A percentile compares a stretch with the other conserved stretches of the same genome.
phyloP scores from a whole-genome alignment of 1,140 invertebrate species.

The Polypedilum pembai region DNA sequence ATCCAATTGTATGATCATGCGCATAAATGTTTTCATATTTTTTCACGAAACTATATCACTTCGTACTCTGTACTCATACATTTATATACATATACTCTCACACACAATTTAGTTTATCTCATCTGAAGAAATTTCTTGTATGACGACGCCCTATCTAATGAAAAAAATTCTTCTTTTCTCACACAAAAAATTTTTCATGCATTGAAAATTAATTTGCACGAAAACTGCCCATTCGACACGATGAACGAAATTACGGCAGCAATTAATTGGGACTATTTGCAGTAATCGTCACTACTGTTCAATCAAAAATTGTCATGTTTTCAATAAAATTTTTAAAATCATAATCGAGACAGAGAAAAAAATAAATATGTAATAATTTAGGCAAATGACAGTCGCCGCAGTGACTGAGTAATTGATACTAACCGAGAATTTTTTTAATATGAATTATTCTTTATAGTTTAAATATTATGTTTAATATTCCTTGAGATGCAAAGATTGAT shows the following conservation, averaged over 20 bases:
- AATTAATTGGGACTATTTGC: no score
- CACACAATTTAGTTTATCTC: slow-evolving; percentile 23
- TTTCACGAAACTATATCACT: slow-evolving; percentile 22
- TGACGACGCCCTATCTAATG: slow-evolving; percentile 28
- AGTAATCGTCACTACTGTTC: no score
- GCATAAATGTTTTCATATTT: background rate
- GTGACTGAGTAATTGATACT: background rate
- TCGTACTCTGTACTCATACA: slow-evolving; percentile 11
- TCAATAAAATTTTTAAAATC: no score
- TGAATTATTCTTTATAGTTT: slow-evolving; percentile 12
- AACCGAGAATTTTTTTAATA: slow-evolving; percentile 24
- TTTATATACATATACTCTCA: slow-evolving; percentile 19
- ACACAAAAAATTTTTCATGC: slow-evolving; percentile 10
- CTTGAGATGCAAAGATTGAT: slow-evolving; percentile 26
- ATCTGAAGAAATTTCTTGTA: slow-evolving; percentile 18
- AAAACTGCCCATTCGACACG: background rate
- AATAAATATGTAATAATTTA: no score
- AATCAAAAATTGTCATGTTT: no score
- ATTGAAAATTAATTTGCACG: slow-evolving; percentile 21
- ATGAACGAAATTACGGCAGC: background rate
- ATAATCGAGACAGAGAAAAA: no score
- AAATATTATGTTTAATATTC: slow-evolving; percentile 14
- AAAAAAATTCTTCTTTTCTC: slow-evolving; percentile 22
- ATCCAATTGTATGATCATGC: slow-evolving; percentile 24
- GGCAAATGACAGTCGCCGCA: no score